Evolutionary conservation across 2,113 vertebrate genomes (phyloP).

Genomic region (Siniperca knerii): DNA sequence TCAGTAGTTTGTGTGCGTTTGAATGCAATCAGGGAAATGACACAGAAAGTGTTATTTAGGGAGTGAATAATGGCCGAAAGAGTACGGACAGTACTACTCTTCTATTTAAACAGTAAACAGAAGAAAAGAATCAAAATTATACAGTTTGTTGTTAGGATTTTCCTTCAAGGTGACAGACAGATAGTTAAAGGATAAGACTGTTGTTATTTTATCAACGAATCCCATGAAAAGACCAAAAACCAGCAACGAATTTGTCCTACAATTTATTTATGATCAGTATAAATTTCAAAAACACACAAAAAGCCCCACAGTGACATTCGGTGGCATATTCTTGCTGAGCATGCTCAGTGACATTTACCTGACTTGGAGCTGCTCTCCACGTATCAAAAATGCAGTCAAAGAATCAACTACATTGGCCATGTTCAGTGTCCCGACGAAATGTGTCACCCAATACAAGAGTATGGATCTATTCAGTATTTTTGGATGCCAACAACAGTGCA

Average conservation of each 20-base stretch:
- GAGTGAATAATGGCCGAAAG: background rate
- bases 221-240: background rate
- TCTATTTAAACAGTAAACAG: background rate
- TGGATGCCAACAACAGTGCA: background rate
- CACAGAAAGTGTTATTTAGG: constrained; percentile 15
- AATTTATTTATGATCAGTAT: background rate
- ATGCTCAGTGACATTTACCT: background rate
- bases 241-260: background rate
- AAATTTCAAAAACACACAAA: background rate
- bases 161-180: background rate
- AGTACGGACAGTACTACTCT: background rate
- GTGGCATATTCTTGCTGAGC: background rate
- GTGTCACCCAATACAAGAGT: background rate
- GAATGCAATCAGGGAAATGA: background rate
- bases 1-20: constrained; percentile 19
- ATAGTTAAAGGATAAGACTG: background rate
- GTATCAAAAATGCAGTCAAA: background rate
- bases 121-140: background rate
- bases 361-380: background rate
- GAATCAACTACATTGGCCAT: background rate
- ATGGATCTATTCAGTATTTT: background rate
- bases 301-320: too few relatives aligned
- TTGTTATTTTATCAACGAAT: background rate
- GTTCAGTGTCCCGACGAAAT: background rate
- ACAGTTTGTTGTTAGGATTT: background rate